A percentile compares a stretch with the other conserved stretches of the same genome.
Conservation (phyloP, 2,888 invertebrate genomes). For the Philaethria dido region DNA sequence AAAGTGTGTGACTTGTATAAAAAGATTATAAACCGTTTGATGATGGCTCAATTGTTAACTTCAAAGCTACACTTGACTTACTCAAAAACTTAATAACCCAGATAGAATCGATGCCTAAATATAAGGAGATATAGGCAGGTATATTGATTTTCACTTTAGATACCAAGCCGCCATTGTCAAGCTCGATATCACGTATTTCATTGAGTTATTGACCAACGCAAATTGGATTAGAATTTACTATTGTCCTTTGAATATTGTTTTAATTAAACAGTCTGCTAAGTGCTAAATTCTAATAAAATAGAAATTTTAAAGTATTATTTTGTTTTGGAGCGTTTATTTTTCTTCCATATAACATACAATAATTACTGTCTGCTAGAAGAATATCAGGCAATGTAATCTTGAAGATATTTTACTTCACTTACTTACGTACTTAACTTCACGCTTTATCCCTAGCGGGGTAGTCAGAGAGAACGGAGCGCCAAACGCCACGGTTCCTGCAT, state of each 20-base stretch:
- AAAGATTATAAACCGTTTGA: not conserved
- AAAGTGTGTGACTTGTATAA: not conserved
- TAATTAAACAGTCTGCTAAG: not conserved
- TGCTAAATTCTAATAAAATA: not conserved
- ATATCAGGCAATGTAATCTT: no score
- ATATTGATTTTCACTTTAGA: constrained; percentile 44
- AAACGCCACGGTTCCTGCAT: no score
- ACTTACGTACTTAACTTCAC: no score
- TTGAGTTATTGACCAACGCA: constrained; percentile 3
- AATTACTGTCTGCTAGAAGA: no score
- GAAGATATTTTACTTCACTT: no score
- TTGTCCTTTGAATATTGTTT: constrained; percentile 1
- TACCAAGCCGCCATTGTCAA: constrained; percentile 27
- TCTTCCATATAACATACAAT: no score
- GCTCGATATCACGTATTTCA: constrained; percentile 20
- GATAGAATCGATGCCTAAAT: not conserved
- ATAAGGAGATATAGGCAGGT: constrained; percentile 22
- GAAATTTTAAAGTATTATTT: not conserved
- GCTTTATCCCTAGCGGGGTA: no score
- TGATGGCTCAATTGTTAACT: not conserved
- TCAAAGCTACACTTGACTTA: constrained; percentile 1
- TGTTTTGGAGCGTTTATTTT: no score
- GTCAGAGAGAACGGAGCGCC: no score
- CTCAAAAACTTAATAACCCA: constrained; percentile 8
- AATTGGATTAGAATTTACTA: constrained; percentile 5